A percentile compares a stretch with the other conserved stretches of the same genome.
phyloP scores from a whole-genome alignment of 2,113 vertebrate species.

The Myrmecobius fasciatus region DNA sequence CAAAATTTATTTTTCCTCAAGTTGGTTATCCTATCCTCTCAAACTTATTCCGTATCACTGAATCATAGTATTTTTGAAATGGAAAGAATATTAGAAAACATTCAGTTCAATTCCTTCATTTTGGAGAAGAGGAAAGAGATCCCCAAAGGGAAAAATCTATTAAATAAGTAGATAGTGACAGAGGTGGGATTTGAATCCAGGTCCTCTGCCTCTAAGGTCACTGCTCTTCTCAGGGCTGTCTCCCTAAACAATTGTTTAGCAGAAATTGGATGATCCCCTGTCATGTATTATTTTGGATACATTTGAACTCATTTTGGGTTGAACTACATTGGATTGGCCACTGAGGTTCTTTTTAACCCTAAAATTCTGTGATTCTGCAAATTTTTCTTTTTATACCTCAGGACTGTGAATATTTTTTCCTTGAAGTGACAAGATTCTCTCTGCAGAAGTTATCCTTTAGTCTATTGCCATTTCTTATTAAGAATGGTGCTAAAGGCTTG shows the following conservation, averaged over 20 bases:
- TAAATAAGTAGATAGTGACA: background rate
- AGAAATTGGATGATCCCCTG: background rate
- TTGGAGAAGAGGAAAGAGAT: background rate
- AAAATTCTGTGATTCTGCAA: background rate
- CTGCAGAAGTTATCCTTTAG: slow-evolving; percentile 49
- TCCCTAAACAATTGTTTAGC: background rate
- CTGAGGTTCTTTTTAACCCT: background rate
- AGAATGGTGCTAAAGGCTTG: slow-evolving; percentile 29
- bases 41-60: background rate
- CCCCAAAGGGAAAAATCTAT: background rate
- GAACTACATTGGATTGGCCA: background rate
- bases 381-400: slow-evolving; percentile 24
- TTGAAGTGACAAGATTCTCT: slow-evolving; percentile 26
- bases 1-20: background rate
- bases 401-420: slow-evolving; percentile 40
- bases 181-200: background rate
- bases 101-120: background rate
- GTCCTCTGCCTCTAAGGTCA: background rate
- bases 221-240: background rate
- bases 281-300: background rate
- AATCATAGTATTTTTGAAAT: background rate
- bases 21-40: background rate
- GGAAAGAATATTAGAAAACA: background rate
- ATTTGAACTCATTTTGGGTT: background rate
- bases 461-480: background rate